Conservation (phyloP, 2,113 vertebrate species). For the Terrapene triunguis region DNA sequence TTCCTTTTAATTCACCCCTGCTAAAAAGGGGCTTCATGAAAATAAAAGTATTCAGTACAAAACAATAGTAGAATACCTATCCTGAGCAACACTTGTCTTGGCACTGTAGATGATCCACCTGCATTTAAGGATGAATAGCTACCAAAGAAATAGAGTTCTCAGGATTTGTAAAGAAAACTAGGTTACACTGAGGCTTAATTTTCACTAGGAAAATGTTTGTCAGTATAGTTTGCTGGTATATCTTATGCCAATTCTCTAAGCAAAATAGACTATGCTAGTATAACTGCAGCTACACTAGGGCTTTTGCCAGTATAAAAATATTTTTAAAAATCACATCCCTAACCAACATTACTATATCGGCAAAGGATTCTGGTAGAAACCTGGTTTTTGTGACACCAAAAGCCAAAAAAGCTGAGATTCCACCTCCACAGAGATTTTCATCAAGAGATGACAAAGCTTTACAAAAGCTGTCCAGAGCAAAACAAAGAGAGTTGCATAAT, state of each 20-base stretch:
- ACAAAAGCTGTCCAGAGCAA: not conserved
- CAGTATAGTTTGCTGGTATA: not conserved
- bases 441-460: not conserved
- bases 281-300: not conserved
- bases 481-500: not conserved
- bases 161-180: not conserved
- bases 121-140: not conserved
- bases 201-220: not conserved
- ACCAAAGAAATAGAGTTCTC: not conserved
- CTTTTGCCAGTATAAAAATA: not conserved
- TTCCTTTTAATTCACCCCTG: not conserved
- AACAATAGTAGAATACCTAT: not conserved
- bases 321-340: not conserved
- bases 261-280: not conserved
- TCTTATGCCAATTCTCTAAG: not conserved
- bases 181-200: not conserved
- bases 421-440: not conserved
- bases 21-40: not conserved
- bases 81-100: not conserved
- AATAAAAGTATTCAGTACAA: not conserved
- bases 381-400: not conserved
- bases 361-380: not conserved
- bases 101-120: not conserved
- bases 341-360: not conserved
- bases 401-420: not conserved